Conservation (phyloP, 1,140 invertebrate species). For the Sminthurides bifidus region DNA sequence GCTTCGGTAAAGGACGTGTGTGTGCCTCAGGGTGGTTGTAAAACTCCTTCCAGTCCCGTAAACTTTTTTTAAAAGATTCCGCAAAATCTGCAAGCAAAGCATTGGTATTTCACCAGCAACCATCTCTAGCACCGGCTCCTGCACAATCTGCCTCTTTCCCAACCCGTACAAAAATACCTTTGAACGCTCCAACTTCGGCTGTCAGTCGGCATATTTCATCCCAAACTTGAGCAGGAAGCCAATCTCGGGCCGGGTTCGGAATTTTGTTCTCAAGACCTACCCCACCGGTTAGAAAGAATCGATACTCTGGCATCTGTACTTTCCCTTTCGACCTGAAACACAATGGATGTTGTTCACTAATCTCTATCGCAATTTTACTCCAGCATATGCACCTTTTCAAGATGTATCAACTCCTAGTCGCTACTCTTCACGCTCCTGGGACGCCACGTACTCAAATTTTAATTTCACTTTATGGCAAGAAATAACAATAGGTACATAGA, state of each 20-base stretch:
- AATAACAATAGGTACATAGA: too few species aligned
- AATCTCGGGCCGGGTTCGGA: slow-evolving; percentile 37
- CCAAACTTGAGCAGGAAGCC: slow-evolving; percentile 42
- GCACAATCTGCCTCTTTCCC: too few species aligned
- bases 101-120: too few species aligned
- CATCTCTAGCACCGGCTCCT: too few species aligned
- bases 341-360: neutral
- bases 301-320: slow-evolving; percentile 40
- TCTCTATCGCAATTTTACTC: neutral
- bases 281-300: slow-evolving; percentile 45
- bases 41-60: slow-evolving; percentile 39
- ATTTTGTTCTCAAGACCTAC: slow-evolving; percentile 42
- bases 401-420: neutral
- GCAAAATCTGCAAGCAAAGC: slow-evolving; percentile 30
- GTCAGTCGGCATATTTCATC: slow-evolving; percentile 43
- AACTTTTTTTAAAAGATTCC: slow-evolving; percentile 37
- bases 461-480: too few species aligned
- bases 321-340: slow-evolving; percentile 32
- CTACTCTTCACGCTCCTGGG: too few species aligned
- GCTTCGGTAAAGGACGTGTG: slow-evolving; percentile 36
- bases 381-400: slow-evolving; percentile 3
- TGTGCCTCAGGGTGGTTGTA: slow-evolving; percentile 37
- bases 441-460: too few species aligned
- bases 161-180: too few species aligned
- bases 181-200: slow-evolving; percentile 36